Conservation (phyloP, 2,113 vertebrate genomes). For the Anguilla japonica region DNA sequence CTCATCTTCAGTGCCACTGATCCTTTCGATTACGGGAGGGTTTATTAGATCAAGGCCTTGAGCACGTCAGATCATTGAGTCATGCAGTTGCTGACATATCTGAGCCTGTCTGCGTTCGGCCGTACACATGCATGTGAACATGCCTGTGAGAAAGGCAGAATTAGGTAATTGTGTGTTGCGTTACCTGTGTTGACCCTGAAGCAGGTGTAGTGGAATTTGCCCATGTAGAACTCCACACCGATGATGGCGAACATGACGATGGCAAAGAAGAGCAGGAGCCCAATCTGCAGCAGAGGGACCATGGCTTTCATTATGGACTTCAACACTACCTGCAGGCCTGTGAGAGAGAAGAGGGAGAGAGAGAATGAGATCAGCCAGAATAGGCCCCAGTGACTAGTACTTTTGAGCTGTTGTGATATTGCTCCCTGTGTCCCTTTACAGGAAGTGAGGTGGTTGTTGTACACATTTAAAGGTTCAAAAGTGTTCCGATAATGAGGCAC, state of each 20-base stretch:
- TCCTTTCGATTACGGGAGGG: neutral
- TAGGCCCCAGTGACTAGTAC: neutral
- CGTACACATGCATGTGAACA: neutral
- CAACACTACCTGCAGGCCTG: constrained; percentile 94
- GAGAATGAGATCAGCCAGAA: neutral
- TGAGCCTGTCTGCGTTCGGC: neutral
- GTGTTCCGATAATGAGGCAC: no score
- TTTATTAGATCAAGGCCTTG: neutral
- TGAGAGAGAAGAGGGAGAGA: constrained; percentile 4
- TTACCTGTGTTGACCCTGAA: constrained; percentile 84
- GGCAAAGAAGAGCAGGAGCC: constrained; percentile 93
- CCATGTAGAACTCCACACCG: constrained; percentile 96
- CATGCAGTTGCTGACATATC: neutral
- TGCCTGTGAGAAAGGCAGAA: neutral
- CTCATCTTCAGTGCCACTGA: neutral
- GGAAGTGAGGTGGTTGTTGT: no score
- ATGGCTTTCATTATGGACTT: constrained; percentile 99
- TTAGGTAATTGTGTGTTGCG: constrained; percentile 22
- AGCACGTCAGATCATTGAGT: neutral
- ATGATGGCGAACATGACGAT: constrained; percentile 99
- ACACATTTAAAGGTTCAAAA: no score
- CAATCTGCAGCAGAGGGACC: constrained; percentile 94
- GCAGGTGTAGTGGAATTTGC: constrained; percentile 91
- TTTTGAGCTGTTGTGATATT: no score
- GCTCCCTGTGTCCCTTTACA: no score